These are phyloP conservation scores for Drosophila suboccidentalis DNA, from an alignment of 2,888 invertebrate species.

Conservation along the genomic window DNA sequence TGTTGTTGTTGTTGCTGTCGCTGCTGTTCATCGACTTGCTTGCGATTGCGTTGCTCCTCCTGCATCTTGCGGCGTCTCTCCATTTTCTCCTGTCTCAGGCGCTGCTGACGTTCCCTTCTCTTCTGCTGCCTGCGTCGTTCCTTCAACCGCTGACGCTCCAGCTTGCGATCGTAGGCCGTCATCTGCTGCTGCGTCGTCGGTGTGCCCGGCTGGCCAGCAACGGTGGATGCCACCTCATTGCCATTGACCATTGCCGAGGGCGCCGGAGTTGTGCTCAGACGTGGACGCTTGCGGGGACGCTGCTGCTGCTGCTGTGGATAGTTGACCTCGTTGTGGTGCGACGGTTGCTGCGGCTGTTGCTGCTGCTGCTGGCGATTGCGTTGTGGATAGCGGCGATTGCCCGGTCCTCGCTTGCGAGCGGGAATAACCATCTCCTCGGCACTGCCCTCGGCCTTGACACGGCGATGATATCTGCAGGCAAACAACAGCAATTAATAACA, in stretches of 20 bases:
- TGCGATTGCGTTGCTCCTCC: conserved; percentile 37
- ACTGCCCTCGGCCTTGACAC: conserved; percentile 81
- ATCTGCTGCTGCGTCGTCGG: conserved; percentile 45
- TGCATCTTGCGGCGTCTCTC: conserved; percentile 50
- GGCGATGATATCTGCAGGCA: conserved; percentile 73
- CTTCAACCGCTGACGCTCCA: conserved; percentile 76
- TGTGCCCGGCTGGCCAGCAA: conserved; percentile 2
- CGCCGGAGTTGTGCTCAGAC: conserved; percentile 38
- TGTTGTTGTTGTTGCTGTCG: conserved; percentile 39
- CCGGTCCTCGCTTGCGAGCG: conserved; percentile 29
- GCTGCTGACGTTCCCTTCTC: conserved; percentile 68
- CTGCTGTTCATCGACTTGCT: conserved; percentile 15
- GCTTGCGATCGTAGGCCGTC: conserved; percentile 74
- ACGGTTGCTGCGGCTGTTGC: conserved; percentile 18
- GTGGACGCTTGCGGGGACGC: conserved; percentile 49
- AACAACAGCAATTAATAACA: conserved; percentile 7
- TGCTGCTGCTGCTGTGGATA: conserved; percentile 59
- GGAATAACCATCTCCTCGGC: conserved; percentile 80
- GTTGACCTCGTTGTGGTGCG: conserved; percentile 72
- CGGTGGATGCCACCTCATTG: conserved; percentile 57
- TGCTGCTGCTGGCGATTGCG: conserved; percentile 39
- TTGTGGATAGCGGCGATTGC: conserved; percentile 43
- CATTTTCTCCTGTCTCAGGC: conserved; percentile 52
- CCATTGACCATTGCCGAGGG: conserved; percentile 30
- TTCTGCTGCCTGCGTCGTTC: conserved; percentile 72